phyloP scores from a whole-genome alignment of 1,140 invertebrate species.

The Anastrepha ludens region DNA sequence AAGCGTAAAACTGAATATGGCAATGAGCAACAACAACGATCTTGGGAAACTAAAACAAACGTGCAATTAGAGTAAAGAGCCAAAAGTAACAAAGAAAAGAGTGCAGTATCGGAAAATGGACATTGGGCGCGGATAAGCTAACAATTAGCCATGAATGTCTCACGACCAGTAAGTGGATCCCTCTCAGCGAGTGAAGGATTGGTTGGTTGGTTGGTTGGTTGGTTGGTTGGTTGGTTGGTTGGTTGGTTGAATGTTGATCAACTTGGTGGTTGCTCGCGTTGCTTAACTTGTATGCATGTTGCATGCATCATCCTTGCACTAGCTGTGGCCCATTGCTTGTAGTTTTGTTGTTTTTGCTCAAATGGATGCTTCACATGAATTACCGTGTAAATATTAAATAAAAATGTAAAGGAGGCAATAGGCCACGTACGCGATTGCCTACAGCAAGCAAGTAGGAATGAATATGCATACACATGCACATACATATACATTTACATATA shows the following conservation, averaged over 20 bases:
- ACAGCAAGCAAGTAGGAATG: background rate
- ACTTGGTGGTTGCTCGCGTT: background rate
- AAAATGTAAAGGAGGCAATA: background rate
- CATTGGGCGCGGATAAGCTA: conserved; percentile 34
- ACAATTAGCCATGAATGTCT: conserved; percentile 33
- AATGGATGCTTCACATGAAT: conserved; percentile 35
- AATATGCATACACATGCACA: background rate
- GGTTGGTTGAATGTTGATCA: background rate
- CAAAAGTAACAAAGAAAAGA: background rate
- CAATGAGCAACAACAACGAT: background rate
- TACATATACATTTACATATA: background rate
- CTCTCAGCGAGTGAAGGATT: background rate
- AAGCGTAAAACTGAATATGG: background rate
- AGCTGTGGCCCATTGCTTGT: background rate
- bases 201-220: background rate
- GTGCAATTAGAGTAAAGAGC: conserved; percentile 28
- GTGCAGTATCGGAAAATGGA: background rate
- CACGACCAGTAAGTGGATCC: no score
- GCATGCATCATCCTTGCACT: background rate
- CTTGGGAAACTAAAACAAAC: conserved; percentile 27
- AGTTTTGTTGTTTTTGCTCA: background rate
- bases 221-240: background rate
- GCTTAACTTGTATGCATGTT: background rate
- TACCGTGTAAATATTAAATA: conserved; percentile 52
- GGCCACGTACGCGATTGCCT: background rate